These are phyloP conservation scores for Enteromius viviparus DNA, from an alignment of 2,797 vertebrate species.

Conservation along the genomic window DNA sequence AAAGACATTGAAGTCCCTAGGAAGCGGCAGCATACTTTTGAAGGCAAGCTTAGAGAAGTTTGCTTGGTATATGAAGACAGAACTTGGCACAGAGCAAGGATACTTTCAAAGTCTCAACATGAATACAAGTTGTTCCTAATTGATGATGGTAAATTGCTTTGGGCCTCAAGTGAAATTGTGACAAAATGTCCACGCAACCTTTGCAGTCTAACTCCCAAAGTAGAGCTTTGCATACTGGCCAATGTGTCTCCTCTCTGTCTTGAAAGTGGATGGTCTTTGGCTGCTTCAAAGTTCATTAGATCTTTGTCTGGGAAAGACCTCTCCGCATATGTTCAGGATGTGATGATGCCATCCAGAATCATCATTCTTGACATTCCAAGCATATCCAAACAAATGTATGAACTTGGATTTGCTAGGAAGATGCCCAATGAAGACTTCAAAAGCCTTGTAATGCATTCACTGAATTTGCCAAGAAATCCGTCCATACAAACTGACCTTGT, in stretches of 20 bases:
- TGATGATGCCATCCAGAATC: slow-evolving; percentile 75
- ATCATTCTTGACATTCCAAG: slow-evolving; percentile 82
- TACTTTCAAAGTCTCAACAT: slow-evolving; percentile 74
- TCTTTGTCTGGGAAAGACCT: slow-evolving; percentile 78
- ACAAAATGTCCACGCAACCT: slow-evolving; percentile 77
- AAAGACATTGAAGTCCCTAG: slow-evolving; percentile 77
- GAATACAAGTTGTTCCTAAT: slow-evolving; percentile 84
- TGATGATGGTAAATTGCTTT: slow-evolving; percentile 80
- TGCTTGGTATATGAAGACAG: slow-evolving; percentile 81
- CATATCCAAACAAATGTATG: slow-evolving; percentile 80
- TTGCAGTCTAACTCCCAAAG: slow-evolving; percentile 81
- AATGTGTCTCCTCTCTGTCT: slow-evolving; percentile 76
- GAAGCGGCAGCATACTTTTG: slow-evolving; percentile 63
- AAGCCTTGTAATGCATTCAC: slow-evolving; percentile 66
- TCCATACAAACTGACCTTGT: not conserved
- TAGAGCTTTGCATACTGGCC: slow-evolving; percentile 84
- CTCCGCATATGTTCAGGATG: slow-evolving; percentile 79
- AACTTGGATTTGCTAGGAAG: slow-evolving; percentile 81
- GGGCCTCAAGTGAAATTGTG: slow-evolving; percentile 66
- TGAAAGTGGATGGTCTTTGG: slow-evolving; percentile 76
- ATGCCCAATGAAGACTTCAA: slow-evolving; percentile 70
- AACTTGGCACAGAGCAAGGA: slow-evolving; percentile 81
- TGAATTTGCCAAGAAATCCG: slow-evolving; percentile 55
- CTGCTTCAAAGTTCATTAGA: slow-evolving; percentile 81
- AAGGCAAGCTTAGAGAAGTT: slow-evolving; percentile 75